A percentile compares a stretch with the other conserved stretches of the same genome.
Conservation (phyloP, 1,140 invertebrate genomes). For the Cheumatopsyche charites region DNA sequence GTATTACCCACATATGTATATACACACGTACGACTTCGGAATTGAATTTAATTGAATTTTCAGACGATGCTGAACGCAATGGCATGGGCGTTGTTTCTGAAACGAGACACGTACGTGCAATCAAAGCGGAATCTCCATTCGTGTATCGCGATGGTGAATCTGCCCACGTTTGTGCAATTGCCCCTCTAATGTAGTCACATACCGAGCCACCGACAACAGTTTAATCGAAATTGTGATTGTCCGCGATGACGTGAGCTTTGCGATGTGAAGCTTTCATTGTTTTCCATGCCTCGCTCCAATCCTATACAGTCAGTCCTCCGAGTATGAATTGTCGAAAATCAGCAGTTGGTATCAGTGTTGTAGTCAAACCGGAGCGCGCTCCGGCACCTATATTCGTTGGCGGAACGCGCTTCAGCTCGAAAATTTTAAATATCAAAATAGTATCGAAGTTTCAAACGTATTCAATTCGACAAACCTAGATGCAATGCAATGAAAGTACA, state of each 20-base stretch:
- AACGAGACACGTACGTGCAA: constrained; percentile 23
- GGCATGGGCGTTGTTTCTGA: constrained; percentile 1
- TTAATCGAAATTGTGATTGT: constrained; percentile 29
- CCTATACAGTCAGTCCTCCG: too few relatives aligned
- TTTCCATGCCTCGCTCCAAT: not conserved
- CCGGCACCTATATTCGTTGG: too few relatives aligned
- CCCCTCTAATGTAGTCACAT: constrained; percentile 29
- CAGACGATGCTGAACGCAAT: constrained; percentile 37
- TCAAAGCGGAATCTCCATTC: constrained; percentile 19
- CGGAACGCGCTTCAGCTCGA: too few relatives aligned
- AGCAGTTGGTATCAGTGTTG: too few relatives aligned
- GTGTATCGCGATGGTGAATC: not conserved
- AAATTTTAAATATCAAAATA: too few relatives aligned
- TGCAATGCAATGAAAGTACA: too few relatives aligned
- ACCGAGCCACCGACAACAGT: constrained; percentile 8
- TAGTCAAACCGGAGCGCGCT: too few relatives aligned
- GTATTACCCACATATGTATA: not conserved
- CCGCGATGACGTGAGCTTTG: not conserved
- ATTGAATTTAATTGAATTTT: constrained; percentile 48
- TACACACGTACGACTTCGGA: constrained; percentile 9
- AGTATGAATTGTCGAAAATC: too few relatives aligned
- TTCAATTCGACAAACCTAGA: too few relatives aligned
- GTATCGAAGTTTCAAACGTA: too few relatives aligned
- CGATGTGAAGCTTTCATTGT: not conserved
- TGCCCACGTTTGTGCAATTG: constrained; percentile 19